Percentiles rank a stretch among this genome's conserved stretches.
Conservation (phyloP, 2,797 vertebrate genomes). For the Gastrophryne carolinensis region DNA sequence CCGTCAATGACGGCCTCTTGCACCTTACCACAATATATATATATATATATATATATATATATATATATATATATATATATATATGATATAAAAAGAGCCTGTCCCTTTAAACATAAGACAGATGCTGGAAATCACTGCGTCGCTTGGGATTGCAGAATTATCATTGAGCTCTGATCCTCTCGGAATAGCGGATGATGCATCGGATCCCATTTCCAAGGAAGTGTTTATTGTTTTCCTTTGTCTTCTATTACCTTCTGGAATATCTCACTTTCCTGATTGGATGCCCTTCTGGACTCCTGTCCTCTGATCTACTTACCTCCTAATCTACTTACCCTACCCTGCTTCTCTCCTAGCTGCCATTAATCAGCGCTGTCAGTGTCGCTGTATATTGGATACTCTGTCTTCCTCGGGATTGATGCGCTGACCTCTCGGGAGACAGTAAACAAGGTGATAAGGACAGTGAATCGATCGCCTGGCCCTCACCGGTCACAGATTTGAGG, state of each 20-base stretch:
- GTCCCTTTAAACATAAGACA: no score
- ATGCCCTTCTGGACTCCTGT: background rate
- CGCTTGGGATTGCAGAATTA: no score
- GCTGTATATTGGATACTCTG: background rate
- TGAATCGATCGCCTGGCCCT: background rate
- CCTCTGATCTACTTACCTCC: background rate
- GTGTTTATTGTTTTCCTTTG: background rate
- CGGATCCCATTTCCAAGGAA: background rate
- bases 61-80: no score
- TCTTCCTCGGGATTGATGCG: background rate
- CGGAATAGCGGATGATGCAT: no score
- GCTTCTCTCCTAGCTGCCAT: background rate
- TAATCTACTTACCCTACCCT: background rate
- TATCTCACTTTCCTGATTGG: background rate
- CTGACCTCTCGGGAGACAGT: background rate
- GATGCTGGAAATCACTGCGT: no score
- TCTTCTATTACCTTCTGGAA: no score
- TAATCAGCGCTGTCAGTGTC: background rate
- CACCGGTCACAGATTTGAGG: background rate
- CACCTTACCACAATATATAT: no score
- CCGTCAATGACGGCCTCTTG: no score
- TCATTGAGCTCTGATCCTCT: no score
- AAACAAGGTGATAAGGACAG: background rate
- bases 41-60: no score
- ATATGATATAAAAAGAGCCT: no score